Evolutionary conservation across 1,140 invertebrate genomes (phyloP), one percentile per base, ranked within the genome.

Genomic region (Armadillidium nasatum): DNA sequence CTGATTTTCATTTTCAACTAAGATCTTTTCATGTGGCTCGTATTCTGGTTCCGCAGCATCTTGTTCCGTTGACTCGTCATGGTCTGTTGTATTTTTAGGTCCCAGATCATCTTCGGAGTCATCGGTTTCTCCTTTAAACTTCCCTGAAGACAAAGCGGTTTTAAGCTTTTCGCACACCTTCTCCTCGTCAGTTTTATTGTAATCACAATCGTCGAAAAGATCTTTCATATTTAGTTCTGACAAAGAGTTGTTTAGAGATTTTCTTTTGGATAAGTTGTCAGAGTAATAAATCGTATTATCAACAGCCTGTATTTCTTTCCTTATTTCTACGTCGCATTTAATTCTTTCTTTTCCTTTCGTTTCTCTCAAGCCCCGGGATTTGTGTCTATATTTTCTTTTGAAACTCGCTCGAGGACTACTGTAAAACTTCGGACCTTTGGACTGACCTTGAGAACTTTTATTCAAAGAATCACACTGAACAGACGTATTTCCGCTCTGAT

Each of bases 181-280:
- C 66, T 81, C 80, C 68, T 81, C 80, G 46, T 81, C 80, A 0
- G 80, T 81, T 44, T 81, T 81, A 68, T 81, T 81, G 70, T 81
- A 76, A 21, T 77, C 80, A 68, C 73, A 50, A 23, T 33, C 68
- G 68, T 21, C 68, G 11, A 60, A 60, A 7, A 60, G 50, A 19
- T 60, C 50, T 7, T 60, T 60, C 50, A 60, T 60, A 60, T 60
- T 60, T 13, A 60, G 7, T 19, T 60, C 50, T 19, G 50, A 60
- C 50, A 60, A 19, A 19, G 50, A 60, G 7, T 60, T 60, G 50
- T 60, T 60, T 2, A 60, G 50, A 60, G 50, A 60, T 60, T 60
- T 60, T 60, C 50, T 13, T 19, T 60, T 60, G 11, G 50, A 60
- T 7, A 60, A 60, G 7, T 60, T 60, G 11, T 60, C 50, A 13